phyloP scores from a whole-genome alignment of 2,113 vertebrate species.

The Elanoides forficatus region DNA sequence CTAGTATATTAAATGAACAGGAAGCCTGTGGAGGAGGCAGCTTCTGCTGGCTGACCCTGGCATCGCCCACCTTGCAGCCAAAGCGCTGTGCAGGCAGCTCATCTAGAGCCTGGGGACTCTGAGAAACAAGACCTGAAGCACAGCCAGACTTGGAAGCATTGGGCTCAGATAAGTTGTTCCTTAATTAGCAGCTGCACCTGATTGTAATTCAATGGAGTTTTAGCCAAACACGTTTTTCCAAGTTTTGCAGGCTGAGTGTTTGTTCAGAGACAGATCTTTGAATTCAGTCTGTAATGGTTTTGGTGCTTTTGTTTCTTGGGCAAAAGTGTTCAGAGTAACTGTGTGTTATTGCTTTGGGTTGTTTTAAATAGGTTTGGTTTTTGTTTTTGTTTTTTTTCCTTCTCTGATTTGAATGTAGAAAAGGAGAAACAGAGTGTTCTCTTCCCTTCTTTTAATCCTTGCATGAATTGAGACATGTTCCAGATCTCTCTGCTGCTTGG shows the following conservation, averaged over 20 bases:
- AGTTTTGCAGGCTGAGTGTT: neutral
- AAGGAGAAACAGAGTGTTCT: slow-evolving; percentile 4
- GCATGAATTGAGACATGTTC: neutral
- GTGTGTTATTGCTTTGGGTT: neutral
- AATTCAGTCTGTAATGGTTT: neutral
- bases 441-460: neutral
- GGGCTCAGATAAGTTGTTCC: neutral
- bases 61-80: neutral
- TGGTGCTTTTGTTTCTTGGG: slow-evolving; percentile 15
- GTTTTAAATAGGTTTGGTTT: neutral
- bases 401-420: neutral
- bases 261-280: neutral
- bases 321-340: neutral
- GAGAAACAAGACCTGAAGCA: neutral
- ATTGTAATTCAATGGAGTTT: neutral
- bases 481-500: neutral
- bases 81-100: accelerated
- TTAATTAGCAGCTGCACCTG: neutral
- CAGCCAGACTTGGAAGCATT: neutral
- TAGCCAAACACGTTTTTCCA: neutral
- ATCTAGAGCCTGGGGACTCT: neutral
- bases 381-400: too few relatives aligned
- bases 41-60: neutral
- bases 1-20: accelerated
- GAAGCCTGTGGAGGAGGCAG: neutral